These are phyloP conservation scores for Calonectris borealis DNA, from an alignment of 2,113 vertebrate species.

Conservation along the genomic window DNA sequence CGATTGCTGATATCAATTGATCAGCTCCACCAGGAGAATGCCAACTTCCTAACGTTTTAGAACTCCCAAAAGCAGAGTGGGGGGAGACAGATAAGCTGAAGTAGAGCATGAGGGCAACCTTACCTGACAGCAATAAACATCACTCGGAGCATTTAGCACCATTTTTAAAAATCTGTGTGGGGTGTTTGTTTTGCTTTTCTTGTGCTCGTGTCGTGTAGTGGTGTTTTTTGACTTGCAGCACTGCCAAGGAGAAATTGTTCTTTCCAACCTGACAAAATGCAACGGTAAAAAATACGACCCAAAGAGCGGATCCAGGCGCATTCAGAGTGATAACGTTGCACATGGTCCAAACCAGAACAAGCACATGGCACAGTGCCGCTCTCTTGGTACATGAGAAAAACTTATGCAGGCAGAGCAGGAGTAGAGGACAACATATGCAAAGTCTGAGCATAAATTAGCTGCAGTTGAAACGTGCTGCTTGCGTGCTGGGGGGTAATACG, in stretches of 20 bases:
- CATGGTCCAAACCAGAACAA: neutral
- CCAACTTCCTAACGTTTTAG: neutral
- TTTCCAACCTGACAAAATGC: neutral
- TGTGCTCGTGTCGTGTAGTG: neutral
- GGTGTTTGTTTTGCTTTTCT: neutral
- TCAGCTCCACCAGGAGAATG: neutral
- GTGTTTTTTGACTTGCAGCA: neutral
- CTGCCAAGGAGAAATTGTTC: neutral
- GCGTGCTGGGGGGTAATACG: fast-evolving
- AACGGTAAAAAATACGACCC: neutral
- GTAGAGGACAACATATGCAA: neutral
- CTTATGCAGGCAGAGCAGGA: neutral
- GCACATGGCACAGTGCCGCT: neutral
- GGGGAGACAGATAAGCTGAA: neutral
- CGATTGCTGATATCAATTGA: neutral
- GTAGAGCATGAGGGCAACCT: neutral
- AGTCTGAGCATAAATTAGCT: neutral
- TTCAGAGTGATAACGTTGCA: neutral
- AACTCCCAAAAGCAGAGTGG: neutral
- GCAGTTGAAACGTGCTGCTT: neutral
- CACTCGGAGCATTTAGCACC: neutral
- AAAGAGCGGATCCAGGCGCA: fast-evolving
- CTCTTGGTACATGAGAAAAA: neutral
- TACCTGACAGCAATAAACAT: neutral
- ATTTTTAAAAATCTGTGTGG: neutral